Evolutionary conservation across 2,113 vertebrate genomes (phyloP).

Genomic region (Eubucco bourcierii): DNA sequence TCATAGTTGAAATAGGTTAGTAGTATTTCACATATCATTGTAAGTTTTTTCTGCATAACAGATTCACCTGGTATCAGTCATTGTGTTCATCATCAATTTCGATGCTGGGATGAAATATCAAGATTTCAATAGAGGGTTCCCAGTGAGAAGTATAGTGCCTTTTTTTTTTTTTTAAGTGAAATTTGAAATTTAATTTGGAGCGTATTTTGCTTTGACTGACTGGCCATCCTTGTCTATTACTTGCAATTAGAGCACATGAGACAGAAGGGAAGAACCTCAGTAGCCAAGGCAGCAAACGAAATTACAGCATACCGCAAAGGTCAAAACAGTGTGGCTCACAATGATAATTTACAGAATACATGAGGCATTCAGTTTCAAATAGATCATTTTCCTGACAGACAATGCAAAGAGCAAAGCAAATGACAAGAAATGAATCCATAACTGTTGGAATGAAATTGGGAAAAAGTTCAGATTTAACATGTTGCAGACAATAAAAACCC

Average conservation of each 20-base stretch:
- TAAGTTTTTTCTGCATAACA: neutral
- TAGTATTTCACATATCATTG: fast-evolving
- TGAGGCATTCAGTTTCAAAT: slow-evolving; percentile 27
- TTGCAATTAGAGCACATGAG: neutral
- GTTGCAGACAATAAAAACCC: neutral
- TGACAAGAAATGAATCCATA: slow-evolving; percentile 5
- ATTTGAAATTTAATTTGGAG: neutral
- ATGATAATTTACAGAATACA: slow-evolving; percentile 1
- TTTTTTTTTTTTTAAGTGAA: neutral
- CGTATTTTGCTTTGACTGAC: neutral
- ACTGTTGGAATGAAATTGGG: neutral
- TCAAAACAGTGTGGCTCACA: neutral
- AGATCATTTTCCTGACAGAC: slow-evolving; percentile 29
- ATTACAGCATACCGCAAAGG: slow-evolving; percentile 47
- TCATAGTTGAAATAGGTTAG: neutral
- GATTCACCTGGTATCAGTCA: neutral
- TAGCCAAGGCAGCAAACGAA: slow-evolving; percentile 41
- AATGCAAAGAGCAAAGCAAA: slow-evolving; percentile 15
- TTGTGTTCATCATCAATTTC: neutral
- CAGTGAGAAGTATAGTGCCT: neutral
- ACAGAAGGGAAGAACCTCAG: neutral
- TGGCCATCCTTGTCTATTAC: neutral
- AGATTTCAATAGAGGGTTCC: neutral
- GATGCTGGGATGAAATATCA: neutral
- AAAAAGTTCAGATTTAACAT: neutral